A percentile compares a stretch with the other conserved stretches of the same genome.
Conservation (phyloP, 1,140 invertebrate genomes). For the Cherax quadricarinatus region DNA sequence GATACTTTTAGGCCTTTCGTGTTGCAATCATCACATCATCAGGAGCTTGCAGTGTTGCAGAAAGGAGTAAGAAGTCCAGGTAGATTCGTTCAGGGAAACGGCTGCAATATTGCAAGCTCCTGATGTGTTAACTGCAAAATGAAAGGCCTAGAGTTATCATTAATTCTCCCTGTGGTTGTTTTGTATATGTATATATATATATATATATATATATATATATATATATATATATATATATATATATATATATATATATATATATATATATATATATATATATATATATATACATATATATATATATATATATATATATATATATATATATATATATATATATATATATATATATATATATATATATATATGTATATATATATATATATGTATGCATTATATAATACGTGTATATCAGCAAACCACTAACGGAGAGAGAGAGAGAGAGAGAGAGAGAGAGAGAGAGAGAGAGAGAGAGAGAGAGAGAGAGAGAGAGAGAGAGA, state of each 20-base stretch:
- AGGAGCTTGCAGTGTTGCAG: too few relatives aligned
- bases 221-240: constrained; percentile 24
- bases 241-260: constrained; percentile 21
- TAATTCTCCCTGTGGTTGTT: too few relatives aligned
- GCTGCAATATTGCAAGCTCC: too few relatives aligned
- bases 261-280: constrained; percentile 24
- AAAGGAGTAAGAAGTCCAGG: too few relatives aligned
- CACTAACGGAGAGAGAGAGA: background rate
- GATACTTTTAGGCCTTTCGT: too few relatives aligned
- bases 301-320: constrained; percentile 11
- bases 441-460: constrained; percentile 16
- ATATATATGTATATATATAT: constrained; percentile 19
- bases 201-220: constrained; percentile 21
- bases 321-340: constrained; percentile 11
- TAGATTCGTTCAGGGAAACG: too few relatives aligned
- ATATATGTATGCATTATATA: background rate
- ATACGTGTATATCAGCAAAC: background rate
- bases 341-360: constrained; percentile 16
- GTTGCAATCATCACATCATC: too few relatives aligned
- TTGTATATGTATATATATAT: too few relatives aligned
- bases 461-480: constrained; percentile 21
- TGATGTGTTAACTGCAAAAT: too few relatives aligned
- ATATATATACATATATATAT: constrained; percentile 16
- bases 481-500: constrained; percentile 21
- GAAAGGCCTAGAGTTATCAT: too few relatives aligned